A percentile compares a stretch with the other conserved stretches of the same genome.
Conservation (phyloP, 2,888 invertebrate species). For the Hylaea fasciaria region DNA sequence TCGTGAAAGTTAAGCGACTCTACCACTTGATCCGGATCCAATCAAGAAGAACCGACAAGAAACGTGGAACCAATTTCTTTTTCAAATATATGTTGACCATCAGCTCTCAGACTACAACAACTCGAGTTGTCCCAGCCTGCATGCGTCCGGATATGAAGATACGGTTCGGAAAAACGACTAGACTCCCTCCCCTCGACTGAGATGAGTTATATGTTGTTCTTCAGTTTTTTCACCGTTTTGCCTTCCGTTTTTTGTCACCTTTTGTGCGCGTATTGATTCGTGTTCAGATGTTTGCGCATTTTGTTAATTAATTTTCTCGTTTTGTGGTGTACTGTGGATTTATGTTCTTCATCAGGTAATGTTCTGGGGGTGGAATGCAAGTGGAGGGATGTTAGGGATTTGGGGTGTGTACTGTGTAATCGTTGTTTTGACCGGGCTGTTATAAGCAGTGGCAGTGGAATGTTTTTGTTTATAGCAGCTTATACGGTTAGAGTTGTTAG, state of each 20-base stretch:
- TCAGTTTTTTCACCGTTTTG: constrained; percentile 42
- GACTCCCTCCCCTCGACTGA: constrained; percentile 46
- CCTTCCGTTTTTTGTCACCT: constrained; percentile 59
- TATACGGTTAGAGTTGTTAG: too few species aligned
- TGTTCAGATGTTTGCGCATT: constrained; percentile 47
- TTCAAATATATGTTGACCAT: not conserved
- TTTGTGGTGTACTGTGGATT: constrained; percentile 9
- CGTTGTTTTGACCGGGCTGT: too few species aligned
- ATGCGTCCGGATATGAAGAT: constrained; percentile 80
- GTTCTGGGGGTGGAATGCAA: constrained; percentile 1
- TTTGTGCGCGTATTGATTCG: constrained; percentile 68
- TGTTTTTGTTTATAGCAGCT: too few species aligned
- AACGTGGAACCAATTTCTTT: too few species aligned
- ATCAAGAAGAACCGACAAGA: too few species aligned
- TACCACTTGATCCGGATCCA: too few species aligned
- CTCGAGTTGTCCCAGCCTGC: constrained; percentile 37
- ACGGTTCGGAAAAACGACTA: constrained; percentile 75
- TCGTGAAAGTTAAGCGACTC: too few species aligned
- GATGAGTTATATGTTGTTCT: constrained; percentile 51
- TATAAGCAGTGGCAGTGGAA: too few species aligned
- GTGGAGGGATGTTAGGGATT: not conserved
- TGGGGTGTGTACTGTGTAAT: too few species aligned
- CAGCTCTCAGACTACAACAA: constrained; percentile 30
- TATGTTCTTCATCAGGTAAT: constrained; percentile 23
- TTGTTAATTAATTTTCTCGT: constrained; percentile 43